Percentiles rank a stretch among this genome's conserved stretches.
phyloP scores from a whole-genome alignment of 2,113 vertebrate species.

The Ciconia stormi region DNA sequence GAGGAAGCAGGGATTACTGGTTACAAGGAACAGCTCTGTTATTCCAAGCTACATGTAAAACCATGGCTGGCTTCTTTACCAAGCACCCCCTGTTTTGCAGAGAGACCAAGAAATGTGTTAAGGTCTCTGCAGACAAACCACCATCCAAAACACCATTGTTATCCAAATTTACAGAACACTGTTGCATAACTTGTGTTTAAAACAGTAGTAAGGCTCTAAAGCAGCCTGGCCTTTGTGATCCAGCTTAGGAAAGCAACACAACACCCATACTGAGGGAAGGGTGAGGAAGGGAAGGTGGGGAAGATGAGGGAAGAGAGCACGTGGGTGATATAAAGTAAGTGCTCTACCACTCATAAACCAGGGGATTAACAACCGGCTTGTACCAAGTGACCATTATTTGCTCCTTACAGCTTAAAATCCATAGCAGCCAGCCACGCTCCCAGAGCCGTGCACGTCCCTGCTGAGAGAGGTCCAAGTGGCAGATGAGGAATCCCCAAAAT shows the following conservation, averaged over 20 bases:
- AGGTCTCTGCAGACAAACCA: background rate
- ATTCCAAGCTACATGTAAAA: slow-evolving; percentile 35
- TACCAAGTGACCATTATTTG: background rate
- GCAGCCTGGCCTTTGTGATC: background rate
- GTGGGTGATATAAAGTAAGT: background rate
- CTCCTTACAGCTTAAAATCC: background rate
- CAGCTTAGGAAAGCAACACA: background rate
- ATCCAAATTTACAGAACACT: background rate
- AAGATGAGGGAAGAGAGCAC: background rate
- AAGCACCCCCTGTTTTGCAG: background rate
- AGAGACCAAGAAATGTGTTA: background rate
- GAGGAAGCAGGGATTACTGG: slow-evolving; percentile 32
- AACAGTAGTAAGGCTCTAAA: slow-evolving; percentile 9
- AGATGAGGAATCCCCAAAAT: background rate
- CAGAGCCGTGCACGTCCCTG: background rate
- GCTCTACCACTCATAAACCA: background rate
- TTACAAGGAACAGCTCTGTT: slow-evolving; percentile 40
- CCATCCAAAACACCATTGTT: background rate
- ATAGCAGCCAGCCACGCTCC: background rate
- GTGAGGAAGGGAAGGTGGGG: background rate
- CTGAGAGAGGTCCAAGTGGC: background rate
- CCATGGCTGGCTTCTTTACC: slow-evolving; percentile 23
- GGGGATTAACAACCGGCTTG: background rate
- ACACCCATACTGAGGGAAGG: background rate
- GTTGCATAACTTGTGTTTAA: slow-evolving; percentile 16